These are phyloP conservation scores for Drosophila novamexicana DNA, from an alignment of 1,140 invertebrate species.

Conservation along the genomic window DNA sequence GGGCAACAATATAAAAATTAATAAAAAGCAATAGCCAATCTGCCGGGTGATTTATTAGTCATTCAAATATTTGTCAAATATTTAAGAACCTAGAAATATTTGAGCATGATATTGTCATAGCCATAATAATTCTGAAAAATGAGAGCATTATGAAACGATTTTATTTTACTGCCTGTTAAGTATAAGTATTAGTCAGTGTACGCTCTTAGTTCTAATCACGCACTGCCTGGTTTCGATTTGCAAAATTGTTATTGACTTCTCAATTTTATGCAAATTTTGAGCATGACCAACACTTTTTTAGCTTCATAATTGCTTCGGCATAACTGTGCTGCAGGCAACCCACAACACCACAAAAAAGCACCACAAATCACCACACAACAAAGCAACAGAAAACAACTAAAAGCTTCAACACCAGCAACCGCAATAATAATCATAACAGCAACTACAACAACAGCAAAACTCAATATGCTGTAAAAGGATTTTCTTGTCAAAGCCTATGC, in stretches of 20 bases:
- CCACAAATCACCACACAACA: constrained; percentile 22
- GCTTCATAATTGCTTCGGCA: constrained; percentile 61
- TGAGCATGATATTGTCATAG: no score
- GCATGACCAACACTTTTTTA: constrained; percentile 7
- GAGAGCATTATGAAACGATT: no score
- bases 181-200: no score
- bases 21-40: background rate
- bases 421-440: constrained; percentile 22
- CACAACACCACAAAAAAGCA: constrained; percentile 56
- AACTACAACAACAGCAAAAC: constrained; percentile 54
- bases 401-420: constrained; percentile 22
- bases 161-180: no score
- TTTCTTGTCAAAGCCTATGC: constrained; percentile 65
- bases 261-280: constrained; percentile 14
- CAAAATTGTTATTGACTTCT: constrained; percentile 1
- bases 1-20: background rate
- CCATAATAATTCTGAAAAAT: no score
- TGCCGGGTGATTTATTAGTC: no score
- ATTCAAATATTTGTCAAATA: no score
- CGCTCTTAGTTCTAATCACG: no score
- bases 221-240: no score
- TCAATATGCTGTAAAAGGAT: constrained; percentile 76
- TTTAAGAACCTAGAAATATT: no score
- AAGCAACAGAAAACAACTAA: constrained; percentile 28
- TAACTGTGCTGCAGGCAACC: constrained; percentile 46